A percentile compares a stretch with the other conserved stretches of the same genome.
phyloP scores from a whole-genome alignment of 2,113 vertebrate species.

The Rynchops niger region DNA sequence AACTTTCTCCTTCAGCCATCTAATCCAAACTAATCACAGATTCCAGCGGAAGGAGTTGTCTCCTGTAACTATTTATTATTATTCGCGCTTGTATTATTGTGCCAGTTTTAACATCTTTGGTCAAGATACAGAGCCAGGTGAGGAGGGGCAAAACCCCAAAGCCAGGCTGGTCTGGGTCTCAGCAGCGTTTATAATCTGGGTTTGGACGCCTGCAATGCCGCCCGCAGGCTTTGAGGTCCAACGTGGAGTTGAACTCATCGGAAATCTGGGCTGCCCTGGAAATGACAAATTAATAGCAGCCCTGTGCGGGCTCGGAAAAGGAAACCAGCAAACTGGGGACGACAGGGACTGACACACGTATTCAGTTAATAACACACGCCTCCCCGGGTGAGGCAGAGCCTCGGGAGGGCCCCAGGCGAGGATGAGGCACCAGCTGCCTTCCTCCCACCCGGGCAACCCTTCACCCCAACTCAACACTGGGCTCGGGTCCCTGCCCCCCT shows the following conservation, averaged over 20 bases:
- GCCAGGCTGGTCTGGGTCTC: neutral
- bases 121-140: neutral
- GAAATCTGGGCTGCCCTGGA: neutral
- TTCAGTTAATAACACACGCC: neutral
- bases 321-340: neutral
- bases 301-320: neutral
- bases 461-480: neutral
- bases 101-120: neutral
- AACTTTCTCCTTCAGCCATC: neutral
- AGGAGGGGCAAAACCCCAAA: neutral
- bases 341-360: neutral
- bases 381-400: neutral
- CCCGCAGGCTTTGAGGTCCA: neutral
- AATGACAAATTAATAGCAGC: neutral
- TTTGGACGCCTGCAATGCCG: neutral
- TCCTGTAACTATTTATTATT: neutral
- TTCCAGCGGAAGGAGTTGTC: neutral
- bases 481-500: neutral
- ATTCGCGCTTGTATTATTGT: neutral
- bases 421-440: neutral
- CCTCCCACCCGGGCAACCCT: neutral
- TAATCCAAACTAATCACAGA: neutral
- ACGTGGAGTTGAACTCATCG: rapidly evolving
- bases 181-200: neutral
- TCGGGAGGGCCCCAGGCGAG: rapidly evolving